Evolutionary conservation across 2,113 vertebrate genomes (phyloP).

Genomic region (Falco punctatus): DNA sequence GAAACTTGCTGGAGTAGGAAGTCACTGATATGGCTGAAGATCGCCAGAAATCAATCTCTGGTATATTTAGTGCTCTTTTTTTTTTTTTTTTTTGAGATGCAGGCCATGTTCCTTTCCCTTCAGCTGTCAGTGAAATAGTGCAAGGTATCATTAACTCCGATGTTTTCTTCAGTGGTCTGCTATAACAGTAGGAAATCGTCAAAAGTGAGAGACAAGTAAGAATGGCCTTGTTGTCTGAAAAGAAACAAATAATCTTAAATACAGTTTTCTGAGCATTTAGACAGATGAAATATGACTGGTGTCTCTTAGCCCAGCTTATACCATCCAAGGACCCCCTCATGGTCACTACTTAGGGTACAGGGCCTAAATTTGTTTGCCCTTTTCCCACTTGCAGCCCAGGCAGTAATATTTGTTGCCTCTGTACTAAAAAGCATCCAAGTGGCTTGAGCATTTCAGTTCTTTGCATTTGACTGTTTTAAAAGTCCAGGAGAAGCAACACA

Average conservation of each 20-base stretch:
- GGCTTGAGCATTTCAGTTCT: not conserved
- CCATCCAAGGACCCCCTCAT: not conserved
- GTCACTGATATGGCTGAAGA: not conserved
- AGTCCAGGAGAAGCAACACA: not conserved
- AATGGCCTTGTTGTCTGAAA: not conserved
- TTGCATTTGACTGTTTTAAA: not conserved
- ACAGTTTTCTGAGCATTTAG: not conserved
- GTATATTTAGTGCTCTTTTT: not conserved
- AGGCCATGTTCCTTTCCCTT: not conserved
- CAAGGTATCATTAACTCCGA: not conserved
- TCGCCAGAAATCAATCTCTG: not conserved
- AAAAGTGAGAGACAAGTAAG: not conserved
- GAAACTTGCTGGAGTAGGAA: not conserved
- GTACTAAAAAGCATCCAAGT: not conserved
- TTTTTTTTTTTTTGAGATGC: not conserved
- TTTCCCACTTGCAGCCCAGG: not conserved
- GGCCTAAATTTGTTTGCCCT: not conserved
- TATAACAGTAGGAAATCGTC: not conserved
- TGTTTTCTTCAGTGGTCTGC: not conserved
- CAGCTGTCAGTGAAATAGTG: not conserved
- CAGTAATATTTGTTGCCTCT: not conserved
- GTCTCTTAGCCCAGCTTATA: not conserved
- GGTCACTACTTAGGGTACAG: not conserved
- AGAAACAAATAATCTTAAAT: not conserved
- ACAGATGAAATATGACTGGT: not conserved